These are phyloP conservation scores for Rhamphomyia laevipes DNA, from an alignment of 2,888 invertebrate genomes.

Conservation along the genomic window DNA sequence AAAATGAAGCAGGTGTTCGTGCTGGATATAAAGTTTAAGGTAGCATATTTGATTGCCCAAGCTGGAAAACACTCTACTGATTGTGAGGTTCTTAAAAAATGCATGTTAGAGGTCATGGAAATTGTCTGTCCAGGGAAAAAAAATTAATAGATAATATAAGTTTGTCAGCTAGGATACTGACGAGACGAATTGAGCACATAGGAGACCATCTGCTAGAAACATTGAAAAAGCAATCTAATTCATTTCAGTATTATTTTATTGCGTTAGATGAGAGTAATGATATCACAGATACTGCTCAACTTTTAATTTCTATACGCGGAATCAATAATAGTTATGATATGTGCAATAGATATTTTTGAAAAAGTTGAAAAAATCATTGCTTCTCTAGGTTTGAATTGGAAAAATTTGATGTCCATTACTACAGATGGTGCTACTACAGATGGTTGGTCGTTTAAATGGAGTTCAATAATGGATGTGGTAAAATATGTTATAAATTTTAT, in stretches of 20 bases:
- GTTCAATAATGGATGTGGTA: conserved; percentile 1
- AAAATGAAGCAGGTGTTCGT: conserved; percentile 3
- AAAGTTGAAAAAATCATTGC: background rate
- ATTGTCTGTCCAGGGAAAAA: conserved; percentile 2
- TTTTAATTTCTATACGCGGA: background rate
- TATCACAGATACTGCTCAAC: background rate
- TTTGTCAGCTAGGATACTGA: conserved; percentile 1
- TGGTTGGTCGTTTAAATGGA: too few relatives aligned
- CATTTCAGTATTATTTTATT: background rate
- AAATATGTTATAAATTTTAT: conserved; percentile 2
- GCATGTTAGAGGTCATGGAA: conserved; percentile 1
- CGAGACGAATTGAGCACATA: background rate
- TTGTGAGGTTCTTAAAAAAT: conserved; percentile 1
- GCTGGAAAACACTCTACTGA: conserved; percentile 1
- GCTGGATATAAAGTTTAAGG: conserved; percentile 3
- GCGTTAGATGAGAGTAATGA: background rate
- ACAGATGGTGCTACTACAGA: conserved; percentile 4
- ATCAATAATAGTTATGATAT: background rate
- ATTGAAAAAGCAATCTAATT: background rate
- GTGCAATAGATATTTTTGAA: conserved; percentile 1
- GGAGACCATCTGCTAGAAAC: background rate
- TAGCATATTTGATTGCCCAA: conserved; percentile 2
- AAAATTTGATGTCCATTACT: background rate
- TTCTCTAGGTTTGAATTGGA: background rate
- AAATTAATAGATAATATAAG: conserved; percentile 3